Percentiles rank a stretch among this genome's conserved stretches.
Evolutionary conservation across 2,113 vertebrate species (phyloP).

Genomic region (Numenius arquata): DNA sequence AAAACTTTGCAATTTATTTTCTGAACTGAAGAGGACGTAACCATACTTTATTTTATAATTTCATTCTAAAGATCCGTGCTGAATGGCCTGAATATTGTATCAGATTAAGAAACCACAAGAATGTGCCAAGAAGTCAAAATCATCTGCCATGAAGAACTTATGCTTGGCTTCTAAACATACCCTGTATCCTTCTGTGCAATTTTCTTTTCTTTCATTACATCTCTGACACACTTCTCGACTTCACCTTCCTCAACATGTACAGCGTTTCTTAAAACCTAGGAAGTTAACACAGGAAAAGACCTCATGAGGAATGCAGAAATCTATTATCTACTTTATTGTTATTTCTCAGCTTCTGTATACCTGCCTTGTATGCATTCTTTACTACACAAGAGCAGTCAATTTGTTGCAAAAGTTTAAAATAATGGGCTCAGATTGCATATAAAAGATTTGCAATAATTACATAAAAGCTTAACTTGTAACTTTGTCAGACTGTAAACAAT

Average conservation of each 20-base stretch:
- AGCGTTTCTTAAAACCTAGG: conserved; percentile 83
- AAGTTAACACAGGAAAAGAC: neutral
- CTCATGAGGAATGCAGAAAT: neutral
- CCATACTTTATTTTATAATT: neutral
- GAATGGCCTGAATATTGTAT: neutral
- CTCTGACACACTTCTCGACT: conserved; percentile 76
- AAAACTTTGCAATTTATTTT: neutral
- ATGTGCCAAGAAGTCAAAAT: neutral
- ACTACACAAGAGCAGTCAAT: neutral
- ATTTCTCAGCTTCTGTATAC: neutral
- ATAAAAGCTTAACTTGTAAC: neutral
- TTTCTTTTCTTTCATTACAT: conserved; percentile 88
- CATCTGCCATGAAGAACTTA: neutral
- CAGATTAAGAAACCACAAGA: neutral
- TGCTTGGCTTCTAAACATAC: conserved; percentile 65
- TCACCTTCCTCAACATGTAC: conserved; percentile 70
- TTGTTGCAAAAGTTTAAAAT: neutral
- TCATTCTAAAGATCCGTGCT: neutral
- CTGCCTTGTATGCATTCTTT: neutral
- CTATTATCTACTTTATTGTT: neutral
- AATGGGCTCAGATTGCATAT: neutral
- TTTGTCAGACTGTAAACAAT: neutral
- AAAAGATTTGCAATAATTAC: neutral
- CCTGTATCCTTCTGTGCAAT: conserved; percentile 78
- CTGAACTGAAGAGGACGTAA: neutral